phyloP scores from a whole-genome alignment of 2,797 vertebrate species.

The Danio albolineatus region DNA sequence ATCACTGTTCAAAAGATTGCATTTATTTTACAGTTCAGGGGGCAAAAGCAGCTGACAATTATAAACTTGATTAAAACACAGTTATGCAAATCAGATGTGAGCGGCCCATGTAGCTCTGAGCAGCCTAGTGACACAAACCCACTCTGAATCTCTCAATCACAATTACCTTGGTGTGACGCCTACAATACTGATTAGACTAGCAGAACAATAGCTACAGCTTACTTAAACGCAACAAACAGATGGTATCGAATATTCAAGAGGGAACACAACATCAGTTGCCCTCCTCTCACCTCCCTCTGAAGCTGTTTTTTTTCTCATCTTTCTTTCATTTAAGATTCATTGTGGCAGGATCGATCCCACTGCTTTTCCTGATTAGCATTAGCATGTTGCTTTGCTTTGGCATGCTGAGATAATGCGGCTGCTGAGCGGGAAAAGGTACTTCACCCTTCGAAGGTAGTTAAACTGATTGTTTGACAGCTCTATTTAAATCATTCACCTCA shows the following conservation, averaged over 20 bases:
- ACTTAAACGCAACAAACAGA: constrained; percentile 14
- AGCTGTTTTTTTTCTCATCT: constrained; percentile 7
- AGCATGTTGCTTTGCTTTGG: constrained; percentile 26
- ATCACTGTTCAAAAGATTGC: constrained; percentile 43
- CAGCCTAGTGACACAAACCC: constrained; percentile 44
- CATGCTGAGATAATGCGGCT: constrained; percentile 20
- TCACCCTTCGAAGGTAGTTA: constrained; percentile 48
- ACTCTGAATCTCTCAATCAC: constrained; percentile 51
- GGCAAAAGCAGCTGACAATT: constrained; percentile 50
- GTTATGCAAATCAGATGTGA: constrained; percentile 53
- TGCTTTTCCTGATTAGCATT: constrained; percentile 51
- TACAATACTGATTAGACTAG: constrained; percentile 54
- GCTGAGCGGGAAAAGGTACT: constrained; percentile 29
- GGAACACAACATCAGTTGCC: constrained; percentile 8
- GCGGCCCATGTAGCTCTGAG: constrained; percentile 34
- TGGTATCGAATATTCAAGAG: constrained; percentile 25
- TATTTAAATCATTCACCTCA: background rate
- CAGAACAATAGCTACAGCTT: constrained; percentile 37
- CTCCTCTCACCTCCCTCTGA: background rate
- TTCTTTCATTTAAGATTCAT: constrained; percentile 4
- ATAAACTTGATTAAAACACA: constrained; percentile 59
- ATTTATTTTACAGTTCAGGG: constrained; percentile 55
- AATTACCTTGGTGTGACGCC: constrained; percentile 48
- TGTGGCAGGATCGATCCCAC: constrained; percentile 46
- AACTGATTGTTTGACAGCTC: constrained; percentile 17